Evolutionary conservation across 2,888 invertebrate species (phyloP).

Genomic region (Melipona beecheii): DNA sequence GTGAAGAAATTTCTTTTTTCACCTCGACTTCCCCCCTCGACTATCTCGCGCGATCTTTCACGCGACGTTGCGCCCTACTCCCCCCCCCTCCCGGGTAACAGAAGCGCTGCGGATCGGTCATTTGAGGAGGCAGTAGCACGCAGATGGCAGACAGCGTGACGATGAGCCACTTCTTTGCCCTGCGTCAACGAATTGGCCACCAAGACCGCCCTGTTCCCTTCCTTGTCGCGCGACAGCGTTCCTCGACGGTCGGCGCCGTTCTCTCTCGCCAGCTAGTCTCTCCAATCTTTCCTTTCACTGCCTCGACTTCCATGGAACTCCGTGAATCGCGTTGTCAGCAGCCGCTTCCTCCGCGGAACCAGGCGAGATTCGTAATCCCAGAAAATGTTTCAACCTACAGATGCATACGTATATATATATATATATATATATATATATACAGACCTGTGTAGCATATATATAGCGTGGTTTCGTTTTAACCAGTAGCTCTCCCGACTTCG

Average conservation of each 20-base stretch:
- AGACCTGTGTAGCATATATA: background rate
- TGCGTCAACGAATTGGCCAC: conserved; percentile 53
- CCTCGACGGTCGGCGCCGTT: conserved; percentile 9
- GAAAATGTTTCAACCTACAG: conserved; percentile 21
- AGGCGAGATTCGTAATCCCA: conserved; percentile 18
- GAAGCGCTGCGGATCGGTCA: conserved; percentile 56
- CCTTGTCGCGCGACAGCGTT: conserved; percentile 14
- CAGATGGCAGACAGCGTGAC: conserved; percentile 77
- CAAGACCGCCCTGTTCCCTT: conserved; percentile 35
- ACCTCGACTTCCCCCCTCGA: background rate
- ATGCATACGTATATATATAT: background rate
- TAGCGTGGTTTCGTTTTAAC: conserved; percentile 14
- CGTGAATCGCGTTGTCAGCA: conserved; percentile 59
- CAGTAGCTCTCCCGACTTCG: background rate
- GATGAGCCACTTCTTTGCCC: conserved; percentile 71
- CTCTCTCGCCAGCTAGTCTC: conserved; percentile 18
- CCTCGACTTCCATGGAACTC: conserved; percentile 48
- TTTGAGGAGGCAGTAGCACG: conserved; percentile 64
- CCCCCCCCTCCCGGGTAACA: conserved; percentile 14
- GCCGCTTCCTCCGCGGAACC: conserved; percentile 42
- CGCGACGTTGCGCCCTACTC: conserved; percentile 41
- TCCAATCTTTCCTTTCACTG: conserved; percentile 59
- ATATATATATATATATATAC: background rate
- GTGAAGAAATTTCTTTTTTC: conserved; percentile 33
- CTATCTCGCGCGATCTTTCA: conserved; percentile 33